A percentile compares a stretch with the other conserved stretches of the same genome.
phyloP scores from a whole-genome alignment of 2,888 invertebrate genomes.

The Melanotus villosus region DNA sequence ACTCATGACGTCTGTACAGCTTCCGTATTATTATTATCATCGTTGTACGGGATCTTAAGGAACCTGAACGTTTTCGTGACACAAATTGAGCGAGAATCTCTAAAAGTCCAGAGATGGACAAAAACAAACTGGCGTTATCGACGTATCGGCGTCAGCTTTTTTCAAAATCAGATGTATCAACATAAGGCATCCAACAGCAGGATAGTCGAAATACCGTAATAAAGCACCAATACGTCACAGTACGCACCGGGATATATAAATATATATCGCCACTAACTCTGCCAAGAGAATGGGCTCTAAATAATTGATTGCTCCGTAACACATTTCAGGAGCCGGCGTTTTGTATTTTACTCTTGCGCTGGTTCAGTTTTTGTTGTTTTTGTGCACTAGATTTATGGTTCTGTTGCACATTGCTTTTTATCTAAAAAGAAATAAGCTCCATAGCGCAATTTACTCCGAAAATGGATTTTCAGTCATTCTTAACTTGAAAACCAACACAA shows the following conservation, averaged over 20 bases:
- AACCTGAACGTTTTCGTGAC: not conserved
- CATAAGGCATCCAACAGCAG: constrained; percentile 8
- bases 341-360: constrained; percentile 51
- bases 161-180: constrained; percentile 19
- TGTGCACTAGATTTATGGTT: constrained; percentile 53
- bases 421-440: constrained; percentile 49
- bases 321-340: constrained; percentile 54
- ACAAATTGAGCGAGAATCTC: not conserved
- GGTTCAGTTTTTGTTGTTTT: constrained; percentile 49
- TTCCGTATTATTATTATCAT: not conserved
- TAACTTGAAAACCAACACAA: no score
- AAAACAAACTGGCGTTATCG: constrained; percentile 14
- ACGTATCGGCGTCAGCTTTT: constrained; percentile 15
- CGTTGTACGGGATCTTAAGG: not conserved
- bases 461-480: not conserved
- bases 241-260: constrained; percentile 51
- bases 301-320: constrained; percentile 58
- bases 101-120: not conserved
- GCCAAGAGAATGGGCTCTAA: constrained; percentile 54
- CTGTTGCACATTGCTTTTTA: constrained; percentile 53
- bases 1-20: not conserved
- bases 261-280: constrained; percentile 55
- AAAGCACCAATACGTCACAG: constrained; percentile 40
- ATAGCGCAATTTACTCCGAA: constrained; percentile 16
- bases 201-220: constrained; percentile 36